These are phyloP conservation scores for Rugalucina vietnamica DNA, from an alignment of 2,888 invertebrate genomes.

Conservation along the genomic window DNA sequence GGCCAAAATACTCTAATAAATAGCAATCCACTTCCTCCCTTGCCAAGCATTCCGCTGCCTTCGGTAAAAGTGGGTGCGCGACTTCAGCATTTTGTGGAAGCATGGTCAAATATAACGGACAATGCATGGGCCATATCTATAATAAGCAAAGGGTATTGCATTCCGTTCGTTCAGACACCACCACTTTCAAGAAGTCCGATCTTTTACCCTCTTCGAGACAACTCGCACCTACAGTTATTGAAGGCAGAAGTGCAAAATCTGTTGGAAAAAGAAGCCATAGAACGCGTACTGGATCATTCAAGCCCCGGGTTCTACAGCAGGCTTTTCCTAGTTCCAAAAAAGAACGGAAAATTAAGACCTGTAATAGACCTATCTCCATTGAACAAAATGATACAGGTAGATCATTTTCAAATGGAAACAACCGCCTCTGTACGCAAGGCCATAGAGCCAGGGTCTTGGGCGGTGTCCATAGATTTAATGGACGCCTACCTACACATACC, in stretches of 20 bases:
- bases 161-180: background rate
- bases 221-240: background rate
- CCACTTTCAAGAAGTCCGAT: background rate
- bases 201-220: background rate
- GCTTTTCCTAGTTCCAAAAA: background rate
- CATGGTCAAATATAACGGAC: background rate
- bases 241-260: background rate
- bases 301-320: background rate
- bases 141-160: background rate
- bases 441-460: background rate
- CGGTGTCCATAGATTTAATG: background rate
- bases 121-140: background rate
- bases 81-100: background rate
- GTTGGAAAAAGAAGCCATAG: background rate
- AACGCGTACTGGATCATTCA: background rate
- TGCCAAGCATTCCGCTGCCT: background rate
- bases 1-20: too few species aligned
- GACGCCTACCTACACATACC: background rate
- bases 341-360: background rate
- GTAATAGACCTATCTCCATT: background rate
- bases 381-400: background rate
- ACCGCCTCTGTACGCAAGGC: background rate
- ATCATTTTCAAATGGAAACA: background rate
- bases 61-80: too few species aligned
- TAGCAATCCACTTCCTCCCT: too few species aligned